Evolutionary conservation across 1,140 invertebrate species (phyloP), one percentile per base, ranked within the genome.

Genomic region (Lethrus apterus): DNA sequence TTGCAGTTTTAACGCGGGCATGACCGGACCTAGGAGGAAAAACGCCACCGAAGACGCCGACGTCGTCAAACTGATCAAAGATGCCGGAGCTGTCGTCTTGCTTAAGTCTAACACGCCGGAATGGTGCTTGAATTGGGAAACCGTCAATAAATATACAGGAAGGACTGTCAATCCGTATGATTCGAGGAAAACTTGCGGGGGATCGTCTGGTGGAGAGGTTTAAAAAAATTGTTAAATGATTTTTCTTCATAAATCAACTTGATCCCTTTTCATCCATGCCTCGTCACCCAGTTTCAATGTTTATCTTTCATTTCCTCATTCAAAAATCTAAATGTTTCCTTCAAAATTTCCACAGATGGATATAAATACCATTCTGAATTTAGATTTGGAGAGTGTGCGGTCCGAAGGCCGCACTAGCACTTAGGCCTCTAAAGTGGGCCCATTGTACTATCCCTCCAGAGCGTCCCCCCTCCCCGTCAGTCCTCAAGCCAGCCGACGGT

Each of bases 41-140:
- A 68, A 58, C 44, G 62, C 68, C 8, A 42, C 50, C 15, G 66
- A 75, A 23, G 86, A 94, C 68, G 85, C 87, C 0, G 75, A 77
- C 2, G 77, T 78, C 8, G 80, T 93, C 0, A 67, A 64, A 18
- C 68, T 75, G 9, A 73, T 88, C 11, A 75, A 77, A 52, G 64
- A 78, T 29, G 83, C 86, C 24, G 89, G 93, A n/a, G 89, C 84
- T 10, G 93, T 97, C 52, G 81, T 84, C 3, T 64, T 94, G 7
- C 76, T 80, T n/a, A 80, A 91, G 1, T 93, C 89, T 11, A 97
- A 95, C 65, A 86, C 89, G 1, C 90, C 92, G 2, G 92, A 97
- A 64, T 68, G 93, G n/a, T 91, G 87, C 53, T 74, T 92, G 74
- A 86, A 83, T 66, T 91, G 84, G 79, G 92, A 97, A 65, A 89